A percentile compares a stretch with the other conserved stretches of the same genome.
phyloP scores from a whole-genome alignment of 1,140 invertebrate genomes.

The Cecropterus lyciades region DNA sequence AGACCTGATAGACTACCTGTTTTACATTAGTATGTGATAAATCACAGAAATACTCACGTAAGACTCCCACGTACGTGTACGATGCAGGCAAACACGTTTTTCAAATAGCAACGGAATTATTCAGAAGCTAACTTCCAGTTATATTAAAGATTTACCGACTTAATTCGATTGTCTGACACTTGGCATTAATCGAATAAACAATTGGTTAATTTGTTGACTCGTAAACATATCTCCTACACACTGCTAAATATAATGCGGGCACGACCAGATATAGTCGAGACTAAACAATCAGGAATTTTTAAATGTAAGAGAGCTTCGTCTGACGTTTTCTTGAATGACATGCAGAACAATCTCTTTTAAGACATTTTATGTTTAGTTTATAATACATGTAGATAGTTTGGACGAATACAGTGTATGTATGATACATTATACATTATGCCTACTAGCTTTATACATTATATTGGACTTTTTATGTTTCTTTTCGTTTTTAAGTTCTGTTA shows the following conservation, averaged over 20 bases:
- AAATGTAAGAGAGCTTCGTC: too few species aligned
- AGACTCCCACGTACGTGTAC: not conserved
- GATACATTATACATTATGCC: too few species aligned
- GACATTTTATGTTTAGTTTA: too few species aligned
- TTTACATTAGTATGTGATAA: not conserved
- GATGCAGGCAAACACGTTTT: conserved; percentile 11
- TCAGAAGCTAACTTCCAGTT: conserved; percentile 15
- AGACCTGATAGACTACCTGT: not conserved
- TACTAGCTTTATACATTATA: too few species aligned
- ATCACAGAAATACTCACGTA: not conserved
- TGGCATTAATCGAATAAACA: conserved; percentile 25
- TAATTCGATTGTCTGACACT: conserved; percentile 29
- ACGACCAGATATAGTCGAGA: conserved; percentile 14
- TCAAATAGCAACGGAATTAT: conserved; percentile 7
- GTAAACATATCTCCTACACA: conserved; percentile 19
- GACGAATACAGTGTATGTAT: too few species aligned
- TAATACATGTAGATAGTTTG: too few species aligned
- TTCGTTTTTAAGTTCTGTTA: too few species aligned
- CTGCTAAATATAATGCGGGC: conserved; percentile 25
- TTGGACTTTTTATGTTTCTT: too few species aligned
- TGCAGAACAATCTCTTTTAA: too few species aligned
- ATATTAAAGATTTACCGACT: conserved; percentile 11
- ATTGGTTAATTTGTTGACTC: conserved; percentile 27
- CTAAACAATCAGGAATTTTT: conserved; percentile 18
- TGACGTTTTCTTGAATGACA: too few species aligned